These are phyloP conservation scores for Cheiracanthium punctorium DNA, from an alignment of 2,888 invertebrate genomes.

Conservation along the genomic window DNA sequence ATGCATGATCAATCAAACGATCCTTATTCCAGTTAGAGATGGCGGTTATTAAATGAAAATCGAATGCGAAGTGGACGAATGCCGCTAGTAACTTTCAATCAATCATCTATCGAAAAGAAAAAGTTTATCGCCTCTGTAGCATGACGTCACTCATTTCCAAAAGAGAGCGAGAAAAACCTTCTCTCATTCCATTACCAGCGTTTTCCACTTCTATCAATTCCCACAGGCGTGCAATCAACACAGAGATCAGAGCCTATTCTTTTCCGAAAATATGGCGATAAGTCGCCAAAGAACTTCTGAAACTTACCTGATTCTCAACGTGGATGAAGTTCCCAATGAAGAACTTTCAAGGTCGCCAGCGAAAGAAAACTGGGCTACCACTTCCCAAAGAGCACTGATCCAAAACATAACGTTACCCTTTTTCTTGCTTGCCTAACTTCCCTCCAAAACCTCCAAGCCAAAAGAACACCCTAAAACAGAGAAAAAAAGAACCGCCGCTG, in stretches of 20 bases:
- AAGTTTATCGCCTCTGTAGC: too few relatives aligned
- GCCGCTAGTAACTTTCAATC: too few relatives aligned
- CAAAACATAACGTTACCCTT: slow-evolving; percentile 59
- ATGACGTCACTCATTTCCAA: too few relatives aligned
- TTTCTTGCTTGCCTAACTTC: slow-evolving; percentile 1
- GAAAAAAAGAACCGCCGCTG: neutral
- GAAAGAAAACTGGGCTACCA: slow-evolving; percentile 62
- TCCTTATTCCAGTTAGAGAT: too few relatives aligned
- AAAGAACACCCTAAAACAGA: slow-evolving; percentile 12
- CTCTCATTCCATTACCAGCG: neutral
- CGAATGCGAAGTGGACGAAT: too few relatives aligned
- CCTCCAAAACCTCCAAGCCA: slow-evolving; percentile 20
- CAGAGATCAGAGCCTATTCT: neutral
- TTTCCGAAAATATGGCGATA: neutral
- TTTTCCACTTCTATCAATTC: neutral
- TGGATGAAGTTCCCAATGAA: slow-evolving; percentile 61
- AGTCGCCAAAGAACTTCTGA: neutral
- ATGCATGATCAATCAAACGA: too few relatives aligned
- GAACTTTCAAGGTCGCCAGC: slow-evolving; percentile 65
- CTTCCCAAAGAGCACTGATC: slow-evolving; percentile 65
- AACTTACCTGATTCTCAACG: slow-evolving; percentile 30
- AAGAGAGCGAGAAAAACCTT: neutral
- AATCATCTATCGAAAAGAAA: too few relatives aligned
- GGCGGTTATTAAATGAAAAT: too few relatives aligned
- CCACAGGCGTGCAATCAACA: neutral